These are phyloP conservation scores for Xiphydria camelus DNA, from an alignment of 2,888 invertebrate species.

Conservation along the genomic window DNA sequence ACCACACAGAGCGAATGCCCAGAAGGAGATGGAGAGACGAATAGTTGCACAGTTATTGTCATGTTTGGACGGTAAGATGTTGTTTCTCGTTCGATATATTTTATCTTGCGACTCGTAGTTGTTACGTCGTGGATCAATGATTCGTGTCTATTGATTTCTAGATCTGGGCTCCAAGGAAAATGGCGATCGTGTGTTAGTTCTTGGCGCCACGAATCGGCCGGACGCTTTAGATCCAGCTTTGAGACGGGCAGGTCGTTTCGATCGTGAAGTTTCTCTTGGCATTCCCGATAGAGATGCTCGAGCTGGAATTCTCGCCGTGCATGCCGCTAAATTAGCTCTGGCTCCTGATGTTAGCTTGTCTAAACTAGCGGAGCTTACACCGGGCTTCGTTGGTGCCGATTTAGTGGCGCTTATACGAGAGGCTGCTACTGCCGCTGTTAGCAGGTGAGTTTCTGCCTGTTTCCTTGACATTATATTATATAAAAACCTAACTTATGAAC, in stretches of 20 bases:
- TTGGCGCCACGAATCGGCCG: conserved; percentile 95
- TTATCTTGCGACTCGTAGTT: not conserved
- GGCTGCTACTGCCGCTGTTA: conserved; percentile 86
- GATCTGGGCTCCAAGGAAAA: conserved; percentile 61
- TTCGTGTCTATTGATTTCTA: conserved; percentile 38
- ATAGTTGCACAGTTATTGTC: conserved; percentile 91
- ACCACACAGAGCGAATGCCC: conserved; percentile 84
- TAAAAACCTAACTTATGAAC: not conserved
- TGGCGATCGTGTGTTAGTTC: conserved; percentile 73
- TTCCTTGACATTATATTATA: not conserved
- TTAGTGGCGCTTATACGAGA: conserved; percentile 83
- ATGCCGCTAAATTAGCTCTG: conserved; percentile 74
- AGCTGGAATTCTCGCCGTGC: conserved; percentile 73
- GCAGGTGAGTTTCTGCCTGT: conserved; percentile 63
- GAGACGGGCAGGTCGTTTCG: conserved; percentile 89
- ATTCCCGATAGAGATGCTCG: conserved; percentile 88
- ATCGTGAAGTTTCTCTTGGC: conserved; percentile 90
- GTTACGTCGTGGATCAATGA: conserved; percentile 4
- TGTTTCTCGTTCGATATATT: too few species aligned
- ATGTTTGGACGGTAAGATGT: conserved; percentile 82
- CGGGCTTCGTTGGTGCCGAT: conserved; percentile 97
- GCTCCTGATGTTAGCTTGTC: conserved; percentile 72
- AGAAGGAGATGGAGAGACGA: conserved; percentile 93
- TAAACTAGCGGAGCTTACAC: conserved; percentile 80
- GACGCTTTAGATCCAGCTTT: conserved; percentile 92